Evolutionary conservation across 1,140 invertebrate species (phyloP).

Genomic region (Chymomyza costata): DNA sequence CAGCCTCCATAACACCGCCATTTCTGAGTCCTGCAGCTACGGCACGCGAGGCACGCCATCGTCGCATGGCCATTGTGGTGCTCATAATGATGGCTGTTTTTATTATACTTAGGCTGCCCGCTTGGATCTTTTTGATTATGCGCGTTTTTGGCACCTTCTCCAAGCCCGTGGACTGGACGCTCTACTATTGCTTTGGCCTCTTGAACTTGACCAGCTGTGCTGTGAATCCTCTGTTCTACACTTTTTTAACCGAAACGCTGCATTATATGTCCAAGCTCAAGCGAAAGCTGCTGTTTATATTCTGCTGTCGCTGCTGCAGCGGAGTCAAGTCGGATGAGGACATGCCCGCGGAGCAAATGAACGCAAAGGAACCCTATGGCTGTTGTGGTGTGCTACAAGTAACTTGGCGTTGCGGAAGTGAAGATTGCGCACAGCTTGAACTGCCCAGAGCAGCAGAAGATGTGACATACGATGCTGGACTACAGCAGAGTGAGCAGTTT

Average conservation of each 20-base stretch:
- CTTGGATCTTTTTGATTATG: conserved; percentile 76
- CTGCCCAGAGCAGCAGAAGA: too few species aligned
- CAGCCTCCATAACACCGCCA: background rate
- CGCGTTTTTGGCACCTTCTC: conserved; percentile 69
- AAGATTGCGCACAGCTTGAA: too few species aligned
- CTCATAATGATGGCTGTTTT: conserved; percentile 77
- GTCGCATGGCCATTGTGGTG: conserved; percentile 77
- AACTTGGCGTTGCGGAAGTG: conserved; percentile 49
- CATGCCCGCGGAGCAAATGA: conserved; percentile 34
- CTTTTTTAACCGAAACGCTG: conserved; percentile 77
- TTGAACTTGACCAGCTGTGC: conserved; percentile 76
- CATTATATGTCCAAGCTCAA: conserved; percentile 37
- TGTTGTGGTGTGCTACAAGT: conserved; percentile 39
- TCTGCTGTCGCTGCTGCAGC: conserved; percentile 15
- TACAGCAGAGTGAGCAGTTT: conserved; percentile 13
- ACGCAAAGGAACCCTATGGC: background rate
- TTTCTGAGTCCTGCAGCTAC: conserved; percentile 22
- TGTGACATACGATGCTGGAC: background rate
- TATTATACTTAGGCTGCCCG: conserved; percentile 76
- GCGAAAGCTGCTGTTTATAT: conserved; percentile 3
- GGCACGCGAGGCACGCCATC: conserved; percentile 75
- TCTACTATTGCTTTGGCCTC: conserved; percentile 75
- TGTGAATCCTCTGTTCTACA: conserved; percentile 78
- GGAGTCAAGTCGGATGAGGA: conserved; percentile 5
- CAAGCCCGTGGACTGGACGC: conserved; percentile 70